Conservation (phyloP, 2,113 vertebrate genomes). For the Oxyura jamaicensis region DNA sequence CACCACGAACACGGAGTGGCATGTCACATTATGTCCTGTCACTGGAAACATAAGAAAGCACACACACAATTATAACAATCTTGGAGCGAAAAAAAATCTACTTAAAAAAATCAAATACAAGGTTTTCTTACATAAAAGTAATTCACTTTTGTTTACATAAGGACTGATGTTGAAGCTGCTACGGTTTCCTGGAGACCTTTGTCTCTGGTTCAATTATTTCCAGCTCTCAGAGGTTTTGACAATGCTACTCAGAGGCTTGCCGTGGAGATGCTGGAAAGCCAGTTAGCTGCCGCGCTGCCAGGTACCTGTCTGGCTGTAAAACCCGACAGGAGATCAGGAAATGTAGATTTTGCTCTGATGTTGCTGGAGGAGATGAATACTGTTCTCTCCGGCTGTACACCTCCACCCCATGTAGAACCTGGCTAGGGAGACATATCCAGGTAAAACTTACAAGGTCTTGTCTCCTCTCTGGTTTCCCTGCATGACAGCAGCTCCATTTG, state of each 20-base stretch:
- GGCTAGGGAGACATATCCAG: background rate
- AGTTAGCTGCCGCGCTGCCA: background rate
- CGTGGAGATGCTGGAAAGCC: rapidly evolving
- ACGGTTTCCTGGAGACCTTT: background rate
- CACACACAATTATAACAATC: background rate
- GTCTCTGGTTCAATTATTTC: background rate
- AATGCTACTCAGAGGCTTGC: background rate
- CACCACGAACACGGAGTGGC: background rate
- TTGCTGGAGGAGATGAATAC: background rate
- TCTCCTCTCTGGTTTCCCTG: background rate
- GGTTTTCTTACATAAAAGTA: background rate
- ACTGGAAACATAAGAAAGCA: background rate
- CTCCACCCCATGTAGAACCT: background rate
- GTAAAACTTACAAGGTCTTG: background rate
- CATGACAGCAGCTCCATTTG: background rate
- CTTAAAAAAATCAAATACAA: background rate
- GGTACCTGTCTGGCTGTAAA: background rate
- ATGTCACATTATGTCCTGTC: background rate
- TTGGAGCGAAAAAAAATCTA: background rate
- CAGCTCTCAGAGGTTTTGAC: background rate
- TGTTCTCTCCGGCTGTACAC: background rate
- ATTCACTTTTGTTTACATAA: background rate
- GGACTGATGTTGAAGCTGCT: background rate
- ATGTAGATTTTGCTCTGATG: background rate
- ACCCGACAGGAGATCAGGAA: background rate